These are phyloP conservation scores for Patagioenas fasciata DNA, from an alignment of 2,113 vertebrate genomes.

Conservation along the genomic window DNA sequence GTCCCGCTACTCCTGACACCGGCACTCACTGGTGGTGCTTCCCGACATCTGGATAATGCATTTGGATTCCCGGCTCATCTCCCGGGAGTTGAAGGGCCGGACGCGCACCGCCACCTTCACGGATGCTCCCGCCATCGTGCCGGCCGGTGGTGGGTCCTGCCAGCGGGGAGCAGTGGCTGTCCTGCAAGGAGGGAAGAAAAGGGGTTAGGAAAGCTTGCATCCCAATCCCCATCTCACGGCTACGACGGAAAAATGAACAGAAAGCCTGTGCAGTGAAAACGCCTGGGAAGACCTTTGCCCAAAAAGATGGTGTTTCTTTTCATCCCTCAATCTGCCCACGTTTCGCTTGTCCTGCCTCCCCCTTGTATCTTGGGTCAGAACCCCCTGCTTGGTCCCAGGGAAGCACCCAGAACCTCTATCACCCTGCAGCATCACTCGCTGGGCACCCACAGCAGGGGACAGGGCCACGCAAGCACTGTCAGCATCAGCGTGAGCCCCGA, in stretches of 20 bases:
- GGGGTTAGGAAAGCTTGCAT: background rate
- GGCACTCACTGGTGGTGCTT: constrained; percentile 96
- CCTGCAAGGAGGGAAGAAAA: constrained; percentile 9
- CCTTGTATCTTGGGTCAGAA: background rate
- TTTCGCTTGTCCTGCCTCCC: background rate
- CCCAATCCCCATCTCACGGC: rapidly evolving
- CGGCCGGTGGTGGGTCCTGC: background rate
- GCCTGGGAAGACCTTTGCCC: rapidly evolving
- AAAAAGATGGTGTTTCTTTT: rapidly evolving
- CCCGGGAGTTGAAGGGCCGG: constrained; percentile 97
- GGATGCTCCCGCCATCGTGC: constrained; percentile 90
- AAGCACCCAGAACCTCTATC: background rate
- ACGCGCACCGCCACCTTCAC: constrained; percentile 98
- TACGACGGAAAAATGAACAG: rapidly evolving
- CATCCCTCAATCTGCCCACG: rapidly evolving
- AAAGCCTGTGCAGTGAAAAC: background rate
- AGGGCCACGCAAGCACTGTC: rapidly evolving
- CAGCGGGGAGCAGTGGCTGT: rapidly evolving
- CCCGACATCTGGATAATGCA: constrained; percentile 99
- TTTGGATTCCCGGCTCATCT: constrained; percentile 92
- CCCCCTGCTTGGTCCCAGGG: background rate
- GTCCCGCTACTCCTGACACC: rapidly evolving
- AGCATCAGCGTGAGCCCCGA: rapidly evolving
- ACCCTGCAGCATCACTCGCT: rapidly evolving
- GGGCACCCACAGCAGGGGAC: background rate